A percentile compares a stretch with the other conserved stretches of the same genome.
These are phyloP conservation scores for Labeo rohita DNA, from an alignment of 2,113 vertebrate genomes.

Conservation along the genomic window DNA sequence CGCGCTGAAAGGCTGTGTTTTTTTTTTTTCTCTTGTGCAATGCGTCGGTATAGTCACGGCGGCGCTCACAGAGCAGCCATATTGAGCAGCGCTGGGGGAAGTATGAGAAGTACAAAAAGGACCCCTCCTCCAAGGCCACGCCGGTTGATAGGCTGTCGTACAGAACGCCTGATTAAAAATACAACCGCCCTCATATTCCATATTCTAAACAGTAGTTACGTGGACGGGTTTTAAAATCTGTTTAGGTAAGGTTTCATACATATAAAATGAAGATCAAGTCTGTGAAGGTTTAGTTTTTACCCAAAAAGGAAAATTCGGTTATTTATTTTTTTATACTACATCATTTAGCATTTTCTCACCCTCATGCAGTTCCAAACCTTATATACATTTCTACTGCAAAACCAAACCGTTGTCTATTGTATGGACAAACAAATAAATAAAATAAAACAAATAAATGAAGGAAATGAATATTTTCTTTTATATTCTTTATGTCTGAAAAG, in stretches of 20 bases:
- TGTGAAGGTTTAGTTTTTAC: neutral
- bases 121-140: slow-evolving; percentile 55
- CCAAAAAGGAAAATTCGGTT: no score
- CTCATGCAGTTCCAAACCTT: neutral
- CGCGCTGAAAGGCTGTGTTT: slow-evolving; percentile 49
- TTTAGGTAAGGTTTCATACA: neutral
- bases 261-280: neutral
- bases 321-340: neutral
- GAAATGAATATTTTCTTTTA: neutral
- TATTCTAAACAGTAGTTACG: no score
- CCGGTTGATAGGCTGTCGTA: slow-evolving; percentile 54
- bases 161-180: slow-evolving; percentile 69
- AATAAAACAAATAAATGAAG: neutral
- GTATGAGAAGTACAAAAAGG: slow-evolving; percentile 46
- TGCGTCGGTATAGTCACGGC: slow-evolving; percentile 78
- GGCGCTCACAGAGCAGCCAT: slow-evolving; percentile 78
- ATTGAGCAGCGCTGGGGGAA: slow-evolving; percentile 69
- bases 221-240: neutral
- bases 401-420: neutral
- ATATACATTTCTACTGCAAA: no score
- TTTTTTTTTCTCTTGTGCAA: slow-evolving; percentile 60
- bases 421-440: neutral
- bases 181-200: neutral
- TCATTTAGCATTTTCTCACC: neutral
- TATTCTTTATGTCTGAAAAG: neutral